These are phyloP conservation scores for Heteractis magnifica DNA, from an alignment of 92 coral and sea anemone genomes.

Conservation along the genomic window DNA sequence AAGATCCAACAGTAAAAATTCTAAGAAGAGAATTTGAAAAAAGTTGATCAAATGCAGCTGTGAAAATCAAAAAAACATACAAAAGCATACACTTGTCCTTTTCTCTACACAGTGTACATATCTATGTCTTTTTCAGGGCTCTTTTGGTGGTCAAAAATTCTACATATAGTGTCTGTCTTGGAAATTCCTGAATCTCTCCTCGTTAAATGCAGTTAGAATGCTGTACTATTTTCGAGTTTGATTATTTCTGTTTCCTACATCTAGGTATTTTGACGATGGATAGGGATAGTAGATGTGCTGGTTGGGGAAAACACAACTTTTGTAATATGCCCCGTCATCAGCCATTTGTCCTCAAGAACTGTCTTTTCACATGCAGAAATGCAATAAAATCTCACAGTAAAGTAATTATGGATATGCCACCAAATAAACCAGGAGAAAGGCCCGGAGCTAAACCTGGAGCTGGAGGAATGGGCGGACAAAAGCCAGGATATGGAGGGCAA, in stretches of 20 bases:
- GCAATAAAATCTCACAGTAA: constrained; percentile 15
- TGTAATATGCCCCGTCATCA: constrained; percentile 76
- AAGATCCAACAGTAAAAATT: too few species aligned
- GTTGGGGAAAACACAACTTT: constrained; percentile 56
- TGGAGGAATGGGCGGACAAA: neutral
- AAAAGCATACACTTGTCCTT: too few species aligned
- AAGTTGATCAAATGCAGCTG: too few species aligned
- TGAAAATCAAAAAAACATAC: too few species aligned
- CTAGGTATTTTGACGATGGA: constrained; percentile 69
- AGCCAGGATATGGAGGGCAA: constrained; percentile 6
- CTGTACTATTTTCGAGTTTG: neutral
- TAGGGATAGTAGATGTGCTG: constrained; percentile 79
- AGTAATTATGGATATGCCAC: constrained; percentile 18
- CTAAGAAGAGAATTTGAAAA: too few species aligned
- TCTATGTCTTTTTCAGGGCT: too few species aligned
- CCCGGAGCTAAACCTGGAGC: neutral
- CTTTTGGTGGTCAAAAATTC: too few species aligned
- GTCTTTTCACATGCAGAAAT: constrained; percentile 68
- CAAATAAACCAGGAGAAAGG: constrained; percentile 24
- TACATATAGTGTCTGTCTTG: neutral
- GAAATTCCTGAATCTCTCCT: too few species aligned
- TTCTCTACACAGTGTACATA: too few species aligned
- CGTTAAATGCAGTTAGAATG: neutral
- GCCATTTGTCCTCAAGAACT: constrained; percentile 74
- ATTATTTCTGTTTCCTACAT: neutral